A percentile compares a stretch with the other conserved stretches of the same genome.
Conservation (phyloP, 2,113 vertebrate genomes). For the Forbesichthys agassizii region DNA sequence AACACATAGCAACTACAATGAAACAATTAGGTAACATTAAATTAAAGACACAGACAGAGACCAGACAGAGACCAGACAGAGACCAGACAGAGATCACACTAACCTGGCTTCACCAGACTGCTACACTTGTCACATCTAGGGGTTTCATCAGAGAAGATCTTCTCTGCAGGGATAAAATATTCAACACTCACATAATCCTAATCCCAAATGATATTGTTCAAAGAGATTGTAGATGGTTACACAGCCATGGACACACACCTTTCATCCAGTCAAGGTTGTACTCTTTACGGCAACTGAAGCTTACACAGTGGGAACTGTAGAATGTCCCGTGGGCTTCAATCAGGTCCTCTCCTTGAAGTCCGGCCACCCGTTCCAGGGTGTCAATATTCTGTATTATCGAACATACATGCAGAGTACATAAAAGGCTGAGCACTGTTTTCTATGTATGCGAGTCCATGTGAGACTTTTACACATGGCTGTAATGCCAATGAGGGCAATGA, state of each 20-base stretch:
- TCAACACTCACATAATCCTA: not conserved
- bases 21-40: not conserved
- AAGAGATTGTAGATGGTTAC: no score
- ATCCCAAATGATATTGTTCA: not conserved
- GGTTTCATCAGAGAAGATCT: conserved; percentile 84
- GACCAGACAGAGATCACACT: conserved; percentile 29
- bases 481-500: no score
- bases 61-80: conserved; percentile 13
- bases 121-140: conserved; percentile 87
- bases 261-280: conserved; percentile 91
- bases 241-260: conserved; percentile 68
- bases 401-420: not conserved
- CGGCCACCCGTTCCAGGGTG: conserved; percentile 88
- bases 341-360: conserved; percentile 81
- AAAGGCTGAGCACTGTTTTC: not conserved
- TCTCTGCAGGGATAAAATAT: conserved; percentile 68
- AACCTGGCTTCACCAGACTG: conserved; percentile 89
- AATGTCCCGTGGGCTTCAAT: conserved; percentile 93
- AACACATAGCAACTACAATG: not conserved
- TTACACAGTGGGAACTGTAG: conserved; percentile 86
- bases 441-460: not conserved
- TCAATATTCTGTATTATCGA: conserved; percentile 84
- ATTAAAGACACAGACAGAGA: not conserved
- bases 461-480: no score
- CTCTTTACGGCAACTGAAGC: conserved; percentile 74